A percentile compares a stretch with the other conserved stretches of the same genome.
phyloP scores from a whole-genome alignment of 2,113 vertebrate genomes.

The Camarhynchus parvulus region DNA sequence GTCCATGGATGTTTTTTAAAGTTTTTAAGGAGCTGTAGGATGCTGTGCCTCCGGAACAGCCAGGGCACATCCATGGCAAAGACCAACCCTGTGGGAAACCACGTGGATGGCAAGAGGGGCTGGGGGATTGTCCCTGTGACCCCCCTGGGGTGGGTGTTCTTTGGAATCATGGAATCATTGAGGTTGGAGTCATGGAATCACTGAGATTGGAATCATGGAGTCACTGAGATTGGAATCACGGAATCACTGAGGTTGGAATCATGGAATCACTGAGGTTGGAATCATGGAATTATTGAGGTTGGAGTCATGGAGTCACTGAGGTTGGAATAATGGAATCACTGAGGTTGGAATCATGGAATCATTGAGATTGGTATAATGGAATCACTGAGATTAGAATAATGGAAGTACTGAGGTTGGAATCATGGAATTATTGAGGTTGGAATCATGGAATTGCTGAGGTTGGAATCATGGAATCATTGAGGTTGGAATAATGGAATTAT shows the following conservation, averaged over 20 bases:
- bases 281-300: fast-evolving
- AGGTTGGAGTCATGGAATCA: neutral
- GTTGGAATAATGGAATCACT: neutral
- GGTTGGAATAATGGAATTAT: fast-evolving
- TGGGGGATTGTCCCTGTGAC: neutral
- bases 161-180: neutral
- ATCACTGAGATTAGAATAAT: neutral
- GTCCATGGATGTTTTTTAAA: neutral
- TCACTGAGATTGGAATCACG: fast-evolving
- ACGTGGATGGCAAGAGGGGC: neutral
- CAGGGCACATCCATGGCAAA: neutral
- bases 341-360: neutral
- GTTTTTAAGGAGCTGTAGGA: neutral
- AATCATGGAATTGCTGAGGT: neutral
- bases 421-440: fast-evolving
- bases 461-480: neutral
- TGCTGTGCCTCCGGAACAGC: neutral
- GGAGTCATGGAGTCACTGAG: fast-evolving
- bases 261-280: neutral
- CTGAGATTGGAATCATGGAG: neutral
- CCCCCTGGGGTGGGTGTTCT: fast-evolving
- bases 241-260: fast-evolving
- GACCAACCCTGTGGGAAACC: neutral
- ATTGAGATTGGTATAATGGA: neutral
- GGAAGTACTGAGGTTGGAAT: neutral